These are phyloP conservation scores for Picus viridis DNA, from an alignment of 2,797 vertebrate species.

Conservation along the genomic window DNA sequence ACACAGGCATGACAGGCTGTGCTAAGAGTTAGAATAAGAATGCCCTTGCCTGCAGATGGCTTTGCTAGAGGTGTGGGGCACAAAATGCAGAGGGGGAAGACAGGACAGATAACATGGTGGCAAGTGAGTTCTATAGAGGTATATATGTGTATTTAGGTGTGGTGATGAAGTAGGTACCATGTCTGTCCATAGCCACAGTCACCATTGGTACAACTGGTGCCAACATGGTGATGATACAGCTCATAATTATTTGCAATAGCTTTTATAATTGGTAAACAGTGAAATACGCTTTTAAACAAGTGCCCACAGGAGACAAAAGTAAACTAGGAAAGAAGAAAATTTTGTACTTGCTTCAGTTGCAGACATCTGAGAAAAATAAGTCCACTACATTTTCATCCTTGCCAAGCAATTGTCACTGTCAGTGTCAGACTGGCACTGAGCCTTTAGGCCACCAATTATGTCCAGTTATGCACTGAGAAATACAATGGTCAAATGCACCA, in stretches of 20 bases:
- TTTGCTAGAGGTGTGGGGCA: neutral
- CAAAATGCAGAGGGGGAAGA: neutral
- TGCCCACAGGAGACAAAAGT: neutral
- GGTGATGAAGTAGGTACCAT: neutral
- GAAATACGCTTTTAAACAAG: neutral
- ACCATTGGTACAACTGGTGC: neutral
- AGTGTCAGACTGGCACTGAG: neutral
- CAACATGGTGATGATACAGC: neutral
- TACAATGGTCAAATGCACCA: neutral
- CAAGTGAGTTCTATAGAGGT: neutral
- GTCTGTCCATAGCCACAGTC: neutral
- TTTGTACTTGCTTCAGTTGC: neutral
- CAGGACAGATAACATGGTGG: rapidly evolving
- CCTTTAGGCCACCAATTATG: neutral
- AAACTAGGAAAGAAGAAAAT: neutral
- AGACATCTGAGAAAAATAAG: neutral
- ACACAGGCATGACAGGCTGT: neutral
- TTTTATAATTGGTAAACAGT: neutral
- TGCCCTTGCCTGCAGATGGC: neutral
- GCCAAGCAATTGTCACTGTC: neutral
- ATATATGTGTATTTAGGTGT: neutral
- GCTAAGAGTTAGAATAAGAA: neutral
- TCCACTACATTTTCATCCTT: neutral
- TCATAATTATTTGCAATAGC: neutral
- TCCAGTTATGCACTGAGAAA: neutral